These are phyloP conservation scores for Sciaenops ocellatus DNA, from an alignment of 2,797 vertebrate genomes.

Conservation along the genomic window DNA sequence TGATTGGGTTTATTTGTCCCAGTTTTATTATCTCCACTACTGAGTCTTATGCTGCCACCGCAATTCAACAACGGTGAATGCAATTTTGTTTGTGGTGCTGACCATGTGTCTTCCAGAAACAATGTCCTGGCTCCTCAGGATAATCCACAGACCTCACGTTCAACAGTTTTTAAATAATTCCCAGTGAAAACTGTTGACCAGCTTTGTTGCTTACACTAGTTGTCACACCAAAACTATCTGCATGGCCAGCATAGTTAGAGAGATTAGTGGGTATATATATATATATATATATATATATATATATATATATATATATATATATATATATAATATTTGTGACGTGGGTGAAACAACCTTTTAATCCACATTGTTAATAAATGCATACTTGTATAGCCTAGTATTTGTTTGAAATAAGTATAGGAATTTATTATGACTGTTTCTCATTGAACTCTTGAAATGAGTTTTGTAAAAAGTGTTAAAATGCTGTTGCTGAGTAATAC, in stretches of 20 bases:
- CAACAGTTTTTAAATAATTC: constrained; percentile 6
- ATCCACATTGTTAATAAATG: constrained; percentile 27
- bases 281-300: not conserved
- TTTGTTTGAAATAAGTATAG: constrained; percentile 25
- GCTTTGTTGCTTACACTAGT: constrained; percentile 8
- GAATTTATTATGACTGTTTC: constrained; percentile 42
- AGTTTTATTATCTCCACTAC: constrained; percentile 13
- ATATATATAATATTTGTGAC: constrained; percentile 5
- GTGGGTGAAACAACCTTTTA: constrained; percentile 32
- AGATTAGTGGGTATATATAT: not conserved
- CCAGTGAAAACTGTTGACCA: not conserved
- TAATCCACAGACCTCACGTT: constrained; percentile 28
- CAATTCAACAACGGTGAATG: constrained; percentile 6
- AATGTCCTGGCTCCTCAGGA: constrained; percentile 30
- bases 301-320: too few relatives aligned
- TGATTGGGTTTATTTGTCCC: constrained; percentile 1
- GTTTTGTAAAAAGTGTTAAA: constrained; percentile 52
- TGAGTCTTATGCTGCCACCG: constrained; percentile 20
- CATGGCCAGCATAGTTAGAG: not conserved
- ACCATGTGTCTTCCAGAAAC: constrained; percentile 41
- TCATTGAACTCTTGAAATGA: constrained; percentile 4
- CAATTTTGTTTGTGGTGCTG: constrained; percentile 21
- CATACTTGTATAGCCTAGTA: constrained; percentile 5
- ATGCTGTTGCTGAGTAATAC: constrained; percentile 30
- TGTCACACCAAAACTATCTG: not conserved